Percentiles rank a stretch among this genome's conserved stretches.
phyloP scores from a whole-genome alignment of 1,140 invertebrate species.

The Drosophila miranda region DNA sequence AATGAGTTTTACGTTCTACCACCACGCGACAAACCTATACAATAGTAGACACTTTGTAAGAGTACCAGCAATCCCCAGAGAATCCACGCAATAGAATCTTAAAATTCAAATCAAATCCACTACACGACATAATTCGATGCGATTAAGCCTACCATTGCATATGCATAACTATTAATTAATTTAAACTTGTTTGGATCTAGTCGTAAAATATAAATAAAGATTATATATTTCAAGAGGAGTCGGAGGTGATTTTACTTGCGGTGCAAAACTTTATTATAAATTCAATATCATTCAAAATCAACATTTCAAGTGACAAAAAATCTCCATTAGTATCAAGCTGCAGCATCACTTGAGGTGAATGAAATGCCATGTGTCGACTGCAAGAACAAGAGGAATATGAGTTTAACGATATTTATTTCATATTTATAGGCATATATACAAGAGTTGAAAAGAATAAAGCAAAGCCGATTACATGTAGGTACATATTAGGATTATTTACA shows the following conservation, averaged over 20 bases:
- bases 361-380: constrained; percentile 90
- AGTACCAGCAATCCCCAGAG: too few species aligned
- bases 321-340: constrained; percentile 26
- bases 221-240: constrained; percentile 80
- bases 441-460: constrained; percentile 21
- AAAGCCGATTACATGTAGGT: constrained; percentile 45
- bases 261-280: constrained; percentile 54
- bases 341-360: constrained; percentile 82
- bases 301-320: constrained; percentile 34
- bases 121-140: constrained; percentile 54
- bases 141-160: constrained; percentile 52
- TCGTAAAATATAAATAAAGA: constrained; percentile 82
- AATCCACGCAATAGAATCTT: constrained; percentile 9
- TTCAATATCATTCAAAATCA: constrained; percentile 37
- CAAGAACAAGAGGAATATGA: constrained; percentile 80
- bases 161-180: constrained; percentile 69
- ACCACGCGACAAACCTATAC: constrained; percentile 18
- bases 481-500: constrained; percentile 51
- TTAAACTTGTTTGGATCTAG: constrained; percentile 82
- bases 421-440: constrained; percentile 10
- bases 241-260: constrained; percentile 25
- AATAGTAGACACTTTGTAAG: not conserved
- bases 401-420: constrained; percentile 42
- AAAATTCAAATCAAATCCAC: constrained; percentile 2
- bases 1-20: too few species aligned